These are phyloP conservation scores for Neoaliturus tenellus DNA, from an alignment of 2,888 invertebrate species.

Conservation along the genomic window DNA sequence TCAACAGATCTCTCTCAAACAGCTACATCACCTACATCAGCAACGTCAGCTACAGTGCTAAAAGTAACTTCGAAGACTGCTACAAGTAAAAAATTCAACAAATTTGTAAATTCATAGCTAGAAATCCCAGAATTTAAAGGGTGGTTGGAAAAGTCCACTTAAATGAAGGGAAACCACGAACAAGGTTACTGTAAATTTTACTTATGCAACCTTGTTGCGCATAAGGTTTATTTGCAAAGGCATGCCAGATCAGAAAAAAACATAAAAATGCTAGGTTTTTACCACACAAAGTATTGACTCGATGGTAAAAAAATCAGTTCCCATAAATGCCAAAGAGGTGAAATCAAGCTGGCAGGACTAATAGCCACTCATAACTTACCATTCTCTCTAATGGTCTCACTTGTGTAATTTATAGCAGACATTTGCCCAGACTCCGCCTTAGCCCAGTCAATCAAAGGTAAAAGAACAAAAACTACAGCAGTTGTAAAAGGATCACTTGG, in stretches of 20 bases:
- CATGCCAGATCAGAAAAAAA: constrained; percentile 23
- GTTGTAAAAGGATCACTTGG: neutral
- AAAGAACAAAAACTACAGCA: neutral
- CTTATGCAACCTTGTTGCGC: neutral
- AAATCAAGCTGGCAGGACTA: constrained; percentile 30
- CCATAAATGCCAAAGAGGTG: neutral
- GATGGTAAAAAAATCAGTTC: no score
- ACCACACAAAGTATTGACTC: neutral
- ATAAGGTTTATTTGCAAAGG: constrained; percentile 23
- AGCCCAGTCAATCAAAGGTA: neutral
- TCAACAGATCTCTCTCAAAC: no score
- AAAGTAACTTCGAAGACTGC: no score
- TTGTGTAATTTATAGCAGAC: neutral
- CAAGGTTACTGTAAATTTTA: constrained; percentile 26
- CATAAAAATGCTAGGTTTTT: neutral
- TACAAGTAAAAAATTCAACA: no score
- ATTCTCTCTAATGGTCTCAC: neutral
- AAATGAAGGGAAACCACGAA: constrained; percentile 8
- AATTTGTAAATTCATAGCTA: constrained; percentile 11
- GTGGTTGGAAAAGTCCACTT: constrained; percentile 8
- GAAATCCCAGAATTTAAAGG: constrained; percentile 14
- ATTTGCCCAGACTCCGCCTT: neutral
- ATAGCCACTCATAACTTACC: constrained; percentile 26
- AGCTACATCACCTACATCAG: no score
- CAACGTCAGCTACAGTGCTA: no score